Base-by-base conservation (phyloP, 2,797 vertebrate genomes). In the Leuciscus waleckii region DNA sequence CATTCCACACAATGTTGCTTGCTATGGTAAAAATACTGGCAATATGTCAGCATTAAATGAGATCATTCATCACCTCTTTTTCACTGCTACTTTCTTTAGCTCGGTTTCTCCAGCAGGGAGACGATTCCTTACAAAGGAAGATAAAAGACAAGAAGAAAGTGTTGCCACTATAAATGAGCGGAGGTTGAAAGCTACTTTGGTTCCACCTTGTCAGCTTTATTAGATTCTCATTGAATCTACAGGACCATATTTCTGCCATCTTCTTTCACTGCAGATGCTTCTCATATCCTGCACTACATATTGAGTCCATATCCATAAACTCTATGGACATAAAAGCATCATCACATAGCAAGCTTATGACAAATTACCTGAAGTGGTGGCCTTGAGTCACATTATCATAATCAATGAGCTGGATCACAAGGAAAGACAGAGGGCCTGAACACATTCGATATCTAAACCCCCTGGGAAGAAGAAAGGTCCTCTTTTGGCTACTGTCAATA, bases 321-420 rank as follows among this genome's bases (percentile, higher is more conserved):
- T 32, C 10, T 19, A 29, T 32, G 21, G 63, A 68, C 79, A 86
- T 73, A 85, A 83, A 86, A 86, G 35, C 49, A 11, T 46, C 35
- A 58, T 67, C 68, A 32, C 78, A 49, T 70, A 83, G 79, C 83
- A 81, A 81, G 51, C 63, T 67, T 82, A 87, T 87, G 89, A 91
- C 82, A 87, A 90, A 90, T 7, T 0, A 88, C 89, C 80, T 79
- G 19, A 83, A 77, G 87, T 29, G 35, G 0, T 49, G 7, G 71
- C n/a, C 77, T 84, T 82, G 2, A 0, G 43, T 81, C 21, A 29
- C 10, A 84, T 89, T 89, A 90, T 84, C 79, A 61, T 86, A 91
- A 93, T 92, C 92, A 79, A 89, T 88, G 90, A 69, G 87, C 78
- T 83, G 87, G 80, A 85, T 0, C 29, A 77, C 43, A 21, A 71